Conservation (phyloP, 2,797 vertebrate genomes). For the Rhadinocentrus ornatus region DNA sequence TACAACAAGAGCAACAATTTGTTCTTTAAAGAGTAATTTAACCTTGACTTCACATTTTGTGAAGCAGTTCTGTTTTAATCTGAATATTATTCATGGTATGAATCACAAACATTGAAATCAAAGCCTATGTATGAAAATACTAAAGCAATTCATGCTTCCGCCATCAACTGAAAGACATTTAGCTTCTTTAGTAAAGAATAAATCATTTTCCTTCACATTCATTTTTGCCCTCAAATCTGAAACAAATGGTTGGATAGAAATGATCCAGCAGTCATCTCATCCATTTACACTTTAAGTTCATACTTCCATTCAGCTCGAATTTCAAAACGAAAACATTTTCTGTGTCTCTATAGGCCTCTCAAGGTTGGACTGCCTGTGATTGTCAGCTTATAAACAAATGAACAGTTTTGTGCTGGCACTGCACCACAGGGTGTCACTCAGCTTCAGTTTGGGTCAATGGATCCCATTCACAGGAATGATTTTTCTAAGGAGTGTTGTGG, state of each 20-base stretch:
- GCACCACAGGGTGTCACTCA: constrained; percentile 69
- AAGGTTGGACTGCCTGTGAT: constrained; percentile 52
- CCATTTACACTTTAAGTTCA: constrained; percentile 26
- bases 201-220: not conserved
- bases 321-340: constrained; percentile 45
- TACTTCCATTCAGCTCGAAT: constrained; percentile 37
- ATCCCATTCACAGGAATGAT: constrained; percentile 62
- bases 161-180: not conserved
- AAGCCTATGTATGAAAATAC: not conserved
- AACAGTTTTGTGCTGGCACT: constrained; percentile 51
- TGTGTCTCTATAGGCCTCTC: constrained; percentile 34
- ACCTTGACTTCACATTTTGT: not conserved
- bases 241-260: constrained; percentile 9
- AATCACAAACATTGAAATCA: not conserved
- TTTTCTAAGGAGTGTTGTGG: constrained; percentile 51
- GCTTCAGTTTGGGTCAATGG: constrained; percentile 60
- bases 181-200: not conserved
- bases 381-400: constrained; percentile 76
- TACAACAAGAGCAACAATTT: not conserved
- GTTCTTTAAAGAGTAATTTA: not conserved
- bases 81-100: not conserved
- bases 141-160: not conserved
- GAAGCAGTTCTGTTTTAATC: not conserved
- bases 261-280: constrained; percentile 30
- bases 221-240: not conserved